Conservation (phyloP, 1,140 invertebrate species). For the Penaeus chinensis region DNA sequence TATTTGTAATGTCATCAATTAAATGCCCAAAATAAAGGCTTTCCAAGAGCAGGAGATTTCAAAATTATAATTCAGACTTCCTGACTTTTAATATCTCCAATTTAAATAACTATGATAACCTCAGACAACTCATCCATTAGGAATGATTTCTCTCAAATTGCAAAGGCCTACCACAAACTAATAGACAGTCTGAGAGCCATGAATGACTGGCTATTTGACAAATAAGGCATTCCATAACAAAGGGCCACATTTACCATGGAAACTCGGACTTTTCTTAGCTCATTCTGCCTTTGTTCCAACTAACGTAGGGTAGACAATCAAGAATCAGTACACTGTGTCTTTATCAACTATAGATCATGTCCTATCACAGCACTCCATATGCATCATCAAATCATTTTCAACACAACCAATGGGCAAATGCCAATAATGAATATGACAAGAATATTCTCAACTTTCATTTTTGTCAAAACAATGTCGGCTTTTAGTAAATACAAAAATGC, state of each 20-base stretch:
- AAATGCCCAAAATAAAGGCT: slow-evolving; percentile 12
- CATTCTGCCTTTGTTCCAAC: slow-evolving; percentile 56
- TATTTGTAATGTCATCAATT: slow-evolving; percentile 11
- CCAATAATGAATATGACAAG: too few relatives aligned
- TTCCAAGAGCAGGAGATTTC: neutral
- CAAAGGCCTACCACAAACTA: neutral
- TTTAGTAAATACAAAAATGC: too few relatives aligned
- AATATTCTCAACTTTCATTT: too few relatives aligned
- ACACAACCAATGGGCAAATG: slow-evolving; percentile 1
- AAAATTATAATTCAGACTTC: neutral
- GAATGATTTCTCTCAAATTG: neutral
- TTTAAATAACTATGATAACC: neutral
- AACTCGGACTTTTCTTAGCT: slow-evolving; percentile 54
- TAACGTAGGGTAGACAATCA: slow-evolving; percentile 47
- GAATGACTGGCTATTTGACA: slow-evolving; percentile 32
- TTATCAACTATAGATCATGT: slow-evolving; percentile 11
- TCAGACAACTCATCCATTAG: neutral
- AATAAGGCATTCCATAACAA: slow-evolving; percentile 46
- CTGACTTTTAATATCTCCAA: neutral
- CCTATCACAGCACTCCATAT: slow-evolving; percentile 4
- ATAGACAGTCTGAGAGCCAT: slow-evolving; percentile 16
- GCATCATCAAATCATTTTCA: slow-evolving; percentile 13
- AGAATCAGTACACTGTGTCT: slow-evolving; percentile 45
- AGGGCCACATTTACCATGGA: slow-evolving; percentile 39
- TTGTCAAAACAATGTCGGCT: too few relatives aligned